Percentiles rank a stretch among this genome's conserved stretches.
These are phyloP conservation scores for Nymphalis polychloros DNA, from an alignment of 2,888 invertebrate species.

Conservation along the genomic window DNA sequence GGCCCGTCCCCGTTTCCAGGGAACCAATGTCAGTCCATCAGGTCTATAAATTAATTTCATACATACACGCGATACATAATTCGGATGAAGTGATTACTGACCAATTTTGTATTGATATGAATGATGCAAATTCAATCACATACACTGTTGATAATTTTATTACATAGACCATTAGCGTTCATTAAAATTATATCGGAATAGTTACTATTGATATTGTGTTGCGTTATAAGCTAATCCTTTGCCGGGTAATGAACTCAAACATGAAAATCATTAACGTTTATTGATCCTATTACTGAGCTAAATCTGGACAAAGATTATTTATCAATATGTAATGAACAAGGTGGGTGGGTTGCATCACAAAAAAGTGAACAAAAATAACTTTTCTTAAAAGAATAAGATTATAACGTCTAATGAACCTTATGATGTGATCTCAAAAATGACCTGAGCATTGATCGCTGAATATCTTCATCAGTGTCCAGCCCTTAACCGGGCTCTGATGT, in stretches of 20 bases:
- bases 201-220: not conserved
- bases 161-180: conserved; percentile 3
- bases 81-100: not conserved
- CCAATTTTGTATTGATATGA: not conserved
- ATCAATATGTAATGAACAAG: not conserved
- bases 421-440: too few species aligned
- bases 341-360: too few species aligned
- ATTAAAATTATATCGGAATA: conserved; percentile 4
- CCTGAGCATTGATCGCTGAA: too few species aligned
- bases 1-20: too few species aligned
- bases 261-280: not conserved
- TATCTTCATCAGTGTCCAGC: too few species aligned
- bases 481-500: too few species aligned
- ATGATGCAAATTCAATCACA: conserved; percentile 11
- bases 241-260: not conserved
- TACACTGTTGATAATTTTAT: conserved; percentile 3
- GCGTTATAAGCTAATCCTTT: not conserved
- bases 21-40: too few species aligned
- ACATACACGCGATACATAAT: not conserved
- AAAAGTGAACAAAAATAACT: too few species aligned
- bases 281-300: not conserved
- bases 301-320: not conserved
- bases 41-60: not conserved
- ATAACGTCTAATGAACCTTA: too few species aligned
- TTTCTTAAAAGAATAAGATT: too few species aligned